phyloP scores from a whole-genome alignment of 2,888 invertebrate genomes.

The Pyrrhia umbra region DNA sequence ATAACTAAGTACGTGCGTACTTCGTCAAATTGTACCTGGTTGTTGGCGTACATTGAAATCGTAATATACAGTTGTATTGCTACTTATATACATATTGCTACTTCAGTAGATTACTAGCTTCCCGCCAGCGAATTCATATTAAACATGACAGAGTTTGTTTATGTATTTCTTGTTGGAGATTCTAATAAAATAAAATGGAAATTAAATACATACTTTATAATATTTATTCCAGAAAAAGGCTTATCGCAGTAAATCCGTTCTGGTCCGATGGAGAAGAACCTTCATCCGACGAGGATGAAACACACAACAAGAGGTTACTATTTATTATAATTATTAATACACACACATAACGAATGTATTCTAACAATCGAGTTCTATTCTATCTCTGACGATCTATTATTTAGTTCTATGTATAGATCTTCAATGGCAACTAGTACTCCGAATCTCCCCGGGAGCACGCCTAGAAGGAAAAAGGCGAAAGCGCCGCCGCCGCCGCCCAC shows the following conservation, averaged over 20 bases:
- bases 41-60: conserved; percentile 14
- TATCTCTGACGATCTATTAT: neutral
- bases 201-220: neutral
- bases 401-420: conserved; percentile 81
- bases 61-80: conserved; percentile 12
- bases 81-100: too few relatives aligned
- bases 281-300: conserved; percentile 88
- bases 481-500: conserved; percentile 92
- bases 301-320: conserved; percentile 75
- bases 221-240: conserved; percentile 79
- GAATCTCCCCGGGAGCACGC: conserved; percentile 82
- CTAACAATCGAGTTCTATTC: too few relatives aligned
- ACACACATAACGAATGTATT: too few relatives aligned
- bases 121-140: conserved; percentile 10
- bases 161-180: too few relatives aligned
- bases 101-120: neutral
- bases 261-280: conserved; percentile 93
- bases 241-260: conserved; percentile 93
- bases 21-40: conserved; percentile 16
- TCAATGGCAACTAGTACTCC: conserved; percentile 83
- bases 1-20: conserved; percentile 41
- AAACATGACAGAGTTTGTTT: too few relatives aligned
- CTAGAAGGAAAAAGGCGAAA: conserved; percentile 91
- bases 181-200: too few relatives aligned
- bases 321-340: too few relatives aligned